Evolutionary conservation across 1,140 invertebrate genomes (phyloP).

Genomic region (Pseudoatta argentina): DNA sequence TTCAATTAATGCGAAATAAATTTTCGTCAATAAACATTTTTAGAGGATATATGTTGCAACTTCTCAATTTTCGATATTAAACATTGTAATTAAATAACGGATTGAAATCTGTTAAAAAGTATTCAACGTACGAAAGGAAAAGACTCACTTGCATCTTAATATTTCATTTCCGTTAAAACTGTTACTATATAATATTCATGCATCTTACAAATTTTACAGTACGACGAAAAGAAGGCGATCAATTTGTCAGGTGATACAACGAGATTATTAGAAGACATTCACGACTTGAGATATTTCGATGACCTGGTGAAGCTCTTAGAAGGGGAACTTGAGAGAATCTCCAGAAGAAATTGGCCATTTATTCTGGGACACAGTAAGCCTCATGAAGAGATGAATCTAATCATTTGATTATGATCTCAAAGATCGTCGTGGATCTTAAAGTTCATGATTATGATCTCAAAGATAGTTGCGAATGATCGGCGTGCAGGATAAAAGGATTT

Average conservation of each 20-base stretch:
- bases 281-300: conserved; percentile 82
- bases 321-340: conserved; percentile 82
- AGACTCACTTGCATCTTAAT: not conserved
- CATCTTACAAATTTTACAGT: conserved; percentile 70
- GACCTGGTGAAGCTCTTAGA: conserved; percentile 83
- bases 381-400: conserved; percentile 82
- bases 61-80: not conserved
- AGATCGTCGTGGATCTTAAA: not conserved
- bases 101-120: not conserved
- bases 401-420: conserved; percentile 75
- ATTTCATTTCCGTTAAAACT: not conserved
- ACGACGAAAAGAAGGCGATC: conserved; percentile 78
- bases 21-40: not conserved
- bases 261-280: conserved; percentile 79
- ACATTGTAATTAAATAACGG: not conserved
- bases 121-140: not conserved
- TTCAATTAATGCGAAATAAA: conserved; percentile 3
- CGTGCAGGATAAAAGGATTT: conserved; percentile 16
- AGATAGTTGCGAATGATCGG: not conserved
- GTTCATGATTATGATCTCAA: conserved; percentile 65
- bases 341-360: conserved; percentile 84
- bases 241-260: conserved; percentile 76
- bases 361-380: conserved; percentile 73
- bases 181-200: not conserved
- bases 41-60: not conserved